Percentiles rank a stretch among this genome's conserved stretches.
Conservation (phyloP, 2,113 vertebrate genomes). For the Bufo bufo region DNA sequence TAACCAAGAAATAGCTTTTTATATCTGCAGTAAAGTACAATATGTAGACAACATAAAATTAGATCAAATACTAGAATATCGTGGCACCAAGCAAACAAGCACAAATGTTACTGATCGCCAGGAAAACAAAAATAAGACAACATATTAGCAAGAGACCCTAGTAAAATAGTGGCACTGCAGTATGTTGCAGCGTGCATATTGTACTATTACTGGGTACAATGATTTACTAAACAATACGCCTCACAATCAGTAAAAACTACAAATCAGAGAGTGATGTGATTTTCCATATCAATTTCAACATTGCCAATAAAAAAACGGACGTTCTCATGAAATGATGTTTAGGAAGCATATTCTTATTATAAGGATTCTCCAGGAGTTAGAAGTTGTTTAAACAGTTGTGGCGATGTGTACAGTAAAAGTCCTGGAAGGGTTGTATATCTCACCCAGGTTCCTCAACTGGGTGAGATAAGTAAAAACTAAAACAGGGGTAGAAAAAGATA, state of each 20-base stretch:
- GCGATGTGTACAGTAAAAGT: too few species aligned
- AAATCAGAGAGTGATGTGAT: background rate
- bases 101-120: background rate
- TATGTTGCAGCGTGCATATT: background rate
- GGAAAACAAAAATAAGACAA: background rate
- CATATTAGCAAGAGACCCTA: background rate
- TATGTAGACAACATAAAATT: background rate
- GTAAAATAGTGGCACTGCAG: background rate
- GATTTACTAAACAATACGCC: background rate
- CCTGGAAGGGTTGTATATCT: too few species aligned
- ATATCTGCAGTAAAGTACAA: slow-evolving; percentile 28
- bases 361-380: background rate
- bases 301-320: background rate
- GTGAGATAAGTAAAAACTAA: too few species aligned
- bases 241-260: background rate
- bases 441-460: too few species aligned
- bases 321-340: too few species aligned
- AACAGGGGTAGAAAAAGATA: too few species aligned
- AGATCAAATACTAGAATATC: slow-evolving; percentile 15
- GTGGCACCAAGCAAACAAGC: background rate
- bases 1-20: slow-evolving; percentile 5
- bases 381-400: background rate
- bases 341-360: background rate
- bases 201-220: background rate
- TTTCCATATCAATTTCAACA: background rate